Conservation (phyloP, 37 sponge, comb jelly and placozoan species). For the Haliclona indistincta region DNA sequence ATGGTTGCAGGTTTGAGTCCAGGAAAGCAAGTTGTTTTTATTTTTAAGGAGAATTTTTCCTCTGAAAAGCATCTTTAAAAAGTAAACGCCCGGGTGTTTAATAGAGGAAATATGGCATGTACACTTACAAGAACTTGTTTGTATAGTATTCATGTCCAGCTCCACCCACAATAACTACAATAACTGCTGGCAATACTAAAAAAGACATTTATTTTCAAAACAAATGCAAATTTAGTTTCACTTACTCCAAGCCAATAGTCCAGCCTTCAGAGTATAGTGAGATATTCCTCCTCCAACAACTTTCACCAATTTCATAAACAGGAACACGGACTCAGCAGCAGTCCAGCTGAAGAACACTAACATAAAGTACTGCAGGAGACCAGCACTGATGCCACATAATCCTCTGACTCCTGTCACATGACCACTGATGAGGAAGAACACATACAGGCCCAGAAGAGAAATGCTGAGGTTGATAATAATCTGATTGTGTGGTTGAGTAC, state of each 20-base stretch:
- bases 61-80: no score
- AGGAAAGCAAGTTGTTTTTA: no score
- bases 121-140: conserved; percentile 20
- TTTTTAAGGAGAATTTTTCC: no score
- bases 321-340: conserved; percentile 26
- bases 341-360: conserved; percentile 46
- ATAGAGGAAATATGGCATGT: no score
- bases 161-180: conserved; percentile 29
- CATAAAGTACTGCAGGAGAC: conserved; percentile 40
- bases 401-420: not conserved
- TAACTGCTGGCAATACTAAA: conserved; percentile 17
- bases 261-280: not conserved
- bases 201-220: no score
- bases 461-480: conserved; percentile 31
- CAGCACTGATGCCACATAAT: conserved; percentile 34
- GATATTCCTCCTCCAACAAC: not conserved
- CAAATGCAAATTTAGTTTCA: no score
- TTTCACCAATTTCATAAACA: conserved; percentile 26
- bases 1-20: no score
- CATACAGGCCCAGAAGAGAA: conserved; percentile 45
- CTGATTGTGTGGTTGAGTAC: not conserved
- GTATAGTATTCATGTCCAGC: conserved; percentile 33
- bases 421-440: conserved; percentile 28
- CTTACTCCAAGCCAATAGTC: conserved; percentile 23
- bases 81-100: no score